phyloP scores from a whole-genome alignment of 2,113 vertebrate species.

The Gallinago undulata region DNA sequence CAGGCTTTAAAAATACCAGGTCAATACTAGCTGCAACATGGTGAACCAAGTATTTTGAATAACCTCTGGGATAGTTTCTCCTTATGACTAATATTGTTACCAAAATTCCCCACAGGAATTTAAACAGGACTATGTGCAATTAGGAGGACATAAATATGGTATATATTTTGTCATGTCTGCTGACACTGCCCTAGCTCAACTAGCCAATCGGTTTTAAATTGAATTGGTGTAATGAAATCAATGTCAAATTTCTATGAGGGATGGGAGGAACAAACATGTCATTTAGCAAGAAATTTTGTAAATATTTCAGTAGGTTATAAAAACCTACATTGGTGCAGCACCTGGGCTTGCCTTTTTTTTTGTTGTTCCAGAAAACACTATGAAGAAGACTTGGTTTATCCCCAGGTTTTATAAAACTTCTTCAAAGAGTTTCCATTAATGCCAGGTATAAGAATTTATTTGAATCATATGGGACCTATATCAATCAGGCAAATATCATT shows the following conservation, averaged over 20 bases:
- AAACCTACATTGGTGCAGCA: not conserved
- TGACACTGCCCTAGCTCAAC: not conserved
- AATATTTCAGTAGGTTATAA: not conserved
- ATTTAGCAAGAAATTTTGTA: not conserved
- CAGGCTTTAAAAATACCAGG: constrained; percentile 14
- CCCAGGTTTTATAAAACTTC: not conserved
- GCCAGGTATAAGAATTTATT: not conserved
- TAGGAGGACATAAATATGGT: not conserved
- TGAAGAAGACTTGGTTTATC: not conserved
- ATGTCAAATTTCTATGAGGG: not conserved
- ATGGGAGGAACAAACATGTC: not conserved
- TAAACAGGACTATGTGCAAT: not conserved
- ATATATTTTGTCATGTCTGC: not conserved
- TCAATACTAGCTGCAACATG: constrained; percentile 41
- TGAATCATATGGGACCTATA: not conserved
- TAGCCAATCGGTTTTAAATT: not conserved
- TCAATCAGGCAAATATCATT: not conserved
- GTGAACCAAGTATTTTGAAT: constrained; percentile 33
- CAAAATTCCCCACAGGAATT: constrained; percentile 31
- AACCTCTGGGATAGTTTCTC: constrained; percentile 53
- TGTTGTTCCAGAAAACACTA: not conserved
- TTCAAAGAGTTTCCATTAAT: not conserved
- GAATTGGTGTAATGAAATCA: not conserved
- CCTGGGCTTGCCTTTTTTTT: accelerated
- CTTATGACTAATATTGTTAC: constrained; percentile 31